phyloP scores from a whole-genome alignment of 2,888 invertebrate genomes.

The Tachina lurida region DNA sequence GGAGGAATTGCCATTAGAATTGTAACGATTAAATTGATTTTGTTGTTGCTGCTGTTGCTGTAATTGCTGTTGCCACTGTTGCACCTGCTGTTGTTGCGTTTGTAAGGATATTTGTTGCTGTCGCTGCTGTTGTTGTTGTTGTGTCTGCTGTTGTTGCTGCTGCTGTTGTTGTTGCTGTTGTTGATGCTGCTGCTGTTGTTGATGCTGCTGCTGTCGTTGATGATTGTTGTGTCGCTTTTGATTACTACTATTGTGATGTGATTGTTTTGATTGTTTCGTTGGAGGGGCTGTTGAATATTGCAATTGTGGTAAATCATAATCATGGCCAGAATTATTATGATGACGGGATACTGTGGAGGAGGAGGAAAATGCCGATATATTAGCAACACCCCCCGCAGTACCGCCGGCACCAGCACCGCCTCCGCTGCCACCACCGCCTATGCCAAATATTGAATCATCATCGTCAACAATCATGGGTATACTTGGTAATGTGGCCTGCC shows the following conservation, averaged over 20 bases:
- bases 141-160: conserved; percentile 26
- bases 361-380: conserved; percentile 74
- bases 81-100: conserved; percentile 72
- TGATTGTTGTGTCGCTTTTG: conserved; percentile 75
- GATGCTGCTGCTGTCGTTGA: conserved; percentile 75
- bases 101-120: conserved; percentile 71
- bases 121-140: conserved; percentile 71
- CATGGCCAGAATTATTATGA: conserved; percentile 74
- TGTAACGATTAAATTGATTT: conserved; percentile 71
- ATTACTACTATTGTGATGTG: conserved; percentile 74
- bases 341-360: conserved; percentile 76
- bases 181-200: conserved; percentile 74
- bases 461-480: conserved; percentile 90
- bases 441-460: conserved; percentile 82
- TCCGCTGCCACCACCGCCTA: conserved; percentile 74
- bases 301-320: conserved; percentile 74
- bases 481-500: conserved; percentile 88
- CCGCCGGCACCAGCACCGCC: conserved; percentile 72
- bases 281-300: conserved; percentile 74
- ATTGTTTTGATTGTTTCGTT: conserved; percentile 76
- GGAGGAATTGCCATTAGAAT: conserved; percentile 68
- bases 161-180: conserved; percentile 73
- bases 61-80: conserved; percentile 72
- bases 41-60: conserved; percentile 72
- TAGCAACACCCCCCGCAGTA: conserved; percentile 70